Evolutionary conservation across 2,888 invertebrate genomes (phyloP), one percentile per base, ranked within the genome.

Genomic region (Hoplodrina ambigua): DNA sequence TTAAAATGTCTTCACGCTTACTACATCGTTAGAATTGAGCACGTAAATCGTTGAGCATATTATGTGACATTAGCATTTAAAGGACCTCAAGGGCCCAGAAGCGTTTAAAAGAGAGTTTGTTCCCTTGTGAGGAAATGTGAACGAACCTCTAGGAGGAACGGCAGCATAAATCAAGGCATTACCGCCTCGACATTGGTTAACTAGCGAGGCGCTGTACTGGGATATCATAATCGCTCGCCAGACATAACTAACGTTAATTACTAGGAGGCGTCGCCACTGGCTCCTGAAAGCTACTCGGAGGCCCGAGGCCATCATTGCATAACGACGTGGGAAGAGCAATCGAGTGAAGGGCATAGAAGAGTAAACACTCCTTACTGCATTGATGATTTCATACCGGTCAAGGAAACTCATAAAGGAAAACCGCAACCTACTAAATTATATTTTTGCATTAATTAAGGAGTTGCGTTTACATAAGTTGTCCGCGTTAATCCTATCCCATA

Each of bases 321-420:
- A 91, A 92, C 86, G 84, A 89, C 85, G 88, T 89, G 87, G 89
- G 90, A 92, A 88, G 89, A 87, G 84, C 86, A 82, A 87, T 86
- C 85, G 79, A 87, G 90, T 88, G 92, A 93, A 92, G 91, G 93
- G 90, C 93, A 89, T 84, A 86, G 86, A 82, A 91, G 89, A 90
- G 91, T 89, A 93, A 93, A 93, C 90, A 93, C 87, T 91, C 87
- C 84, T 89, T 88, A 86, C 87, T 85, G 82, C 85, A 87, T 78
- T 85, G 92, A 93, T 93, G 93, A 94, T 93, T 93, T 94, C 93
- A 94, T 93, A 89, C 86, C 88, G 93, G 93, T 94, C 94, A 94
- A 94, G 94, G 94, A 91, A 93, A 92, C 89, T 72, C 68, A 82
- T 81, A 83, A 85, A 90, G 89, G 87, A 92, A 93, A 92, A 91